phyloP scores from a whole-genome alignment of 2,113 vertebrate genomes.

The Leuciscus idus region DNA sequence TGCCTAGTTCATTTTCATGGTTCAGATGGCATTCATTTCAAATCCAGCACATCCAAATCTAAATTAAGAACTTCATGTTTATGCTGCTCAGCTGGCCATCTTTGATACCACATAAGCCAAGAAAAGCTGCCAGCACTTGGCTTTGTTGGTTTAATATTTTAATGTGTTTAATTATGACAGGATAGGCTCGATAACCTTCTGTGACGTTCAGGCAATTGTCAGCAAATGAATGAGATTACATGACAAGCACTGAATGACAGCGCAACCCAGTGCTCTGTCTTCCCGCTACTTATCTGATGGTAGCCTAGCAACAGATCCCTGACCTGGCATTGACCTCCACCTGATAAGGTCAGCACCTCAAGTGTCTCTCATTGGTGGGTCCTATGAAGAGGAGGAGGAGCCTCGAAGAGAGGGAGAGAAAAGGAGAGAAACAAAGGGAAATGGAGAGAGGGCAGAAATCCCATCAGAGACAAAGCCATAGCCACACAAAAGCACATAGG shows the following conservation, averaged over 20 bases:
- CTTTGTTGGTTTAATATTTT: conserved; percentile 80
- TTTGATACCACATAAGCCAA: conserved; percentile 52
- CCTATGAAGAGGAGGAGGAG: conserved; percentile 69
- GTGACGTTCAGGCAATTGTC: conserved; percentile 78
- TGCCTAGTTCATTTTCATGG: conserved; percentile 5
- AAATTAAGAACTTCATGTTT: conserved; percentile 33
- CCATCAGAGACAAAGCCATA: conserved; percentile 54
- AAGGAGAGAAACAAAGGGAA: conserved; percentile 52
- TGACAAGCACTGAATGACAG: conserved; percentile 78
- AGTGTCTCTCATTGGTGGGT: conserved; percentile 79
- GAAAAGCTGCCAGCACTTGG: conserved; percentile 72
- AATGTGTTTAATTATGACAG: conserved; percentile 82
- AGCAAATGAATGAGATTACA: conserved; percentile 84
- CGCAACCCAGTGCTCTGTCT: conserved; percentile 67
- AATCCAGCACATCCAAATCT: conserved; percentile 23
- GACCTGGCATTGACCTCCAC: conserved; percentile 83
- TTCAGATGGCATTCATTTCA: conserved; percentile 21
- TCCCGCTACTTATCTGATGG: conserved; percentile 81
- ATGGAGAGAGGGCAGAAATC: conserved; percentile 52
- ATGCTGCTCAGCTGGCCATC: not conserved
- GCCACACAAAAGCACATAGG: conserved; percentile 65
- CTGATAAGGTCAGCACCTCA: conserved; percentile 85
- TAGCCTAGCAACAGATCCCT: conserved; percentile 83
- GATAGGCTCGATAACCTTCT: conserved; percentile 79
- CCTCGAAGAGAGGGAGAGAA: conserved; percentile 65